These are phyloP conservation scores for Ranitomeya imitator DNA, from an alignment of 2,113 vertebrate species.

Conservation along the genomic window DNA sequence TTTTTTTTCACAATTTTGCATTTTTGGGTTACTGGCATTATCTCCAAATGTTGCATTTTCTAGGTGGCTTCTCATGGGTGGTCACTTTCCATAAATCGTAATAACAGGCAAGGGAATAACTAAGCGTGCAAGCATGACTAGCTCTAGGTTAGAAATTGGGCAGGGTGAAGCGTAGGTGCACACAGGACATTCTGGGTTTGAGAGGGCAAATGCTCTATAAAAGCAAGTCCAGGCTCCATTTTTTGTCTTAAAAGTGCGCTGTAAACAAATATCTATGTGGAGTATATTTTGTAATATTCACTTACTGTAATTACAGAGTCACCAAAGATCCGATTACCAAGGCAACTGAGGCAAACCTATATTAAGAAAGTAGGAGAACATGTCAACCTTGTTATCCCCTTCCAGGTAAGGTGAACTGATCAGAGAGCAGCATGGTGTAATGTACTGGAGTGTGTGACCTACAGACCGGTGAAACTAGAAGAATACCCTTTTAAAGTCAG, in stretches of 20 bases:
- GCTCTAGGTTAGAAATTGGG: too few relatives aligned
- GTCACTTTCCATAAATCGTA: too few relatives aligned
- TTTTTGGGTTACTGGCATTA: too few relatives aligned
- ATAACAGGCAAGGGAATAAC: too few relatives aligned
- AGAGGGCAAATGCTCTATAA: too few relatives aligned
- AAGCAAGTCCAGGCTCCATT: neutral
- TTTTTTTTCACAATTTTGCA: too few relatives aligned
- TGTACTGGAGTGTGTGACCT: neutral
- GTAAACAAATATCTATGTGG: neutral
- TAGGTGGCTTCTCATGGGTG: too few relatives aligned
- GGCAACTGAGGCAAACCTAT: constrained; percentile 82
- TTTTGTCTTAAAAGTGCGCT: neutral
- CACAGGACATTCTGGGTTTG: too few relatives aligned
- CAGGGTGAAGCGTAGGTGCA: too few relatives aligned
- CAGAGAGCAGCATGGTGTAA: neutral
- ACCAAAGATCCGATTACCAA: constrained; percentile 87
- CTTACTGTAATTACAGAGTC: constrained; percentile 74
- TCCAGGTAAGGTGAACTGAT: constrained; percentile 75
- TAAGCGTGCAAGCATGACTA: too few relatives aligned
- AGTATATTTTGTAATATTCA: neutral
- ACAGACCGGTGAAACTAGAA: neutral
- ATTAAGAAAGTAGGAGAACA: constrained; percentile 81
- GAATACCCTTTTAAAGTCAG: too few relatives aligned
- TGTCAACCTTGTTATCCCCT: constrained; percentile 87
- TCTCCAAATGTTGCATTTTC: too few relatives aligned